Conservation (phyloP, 2,888 invertebrate genomes). For the Drosophila anomelani region DNA sequence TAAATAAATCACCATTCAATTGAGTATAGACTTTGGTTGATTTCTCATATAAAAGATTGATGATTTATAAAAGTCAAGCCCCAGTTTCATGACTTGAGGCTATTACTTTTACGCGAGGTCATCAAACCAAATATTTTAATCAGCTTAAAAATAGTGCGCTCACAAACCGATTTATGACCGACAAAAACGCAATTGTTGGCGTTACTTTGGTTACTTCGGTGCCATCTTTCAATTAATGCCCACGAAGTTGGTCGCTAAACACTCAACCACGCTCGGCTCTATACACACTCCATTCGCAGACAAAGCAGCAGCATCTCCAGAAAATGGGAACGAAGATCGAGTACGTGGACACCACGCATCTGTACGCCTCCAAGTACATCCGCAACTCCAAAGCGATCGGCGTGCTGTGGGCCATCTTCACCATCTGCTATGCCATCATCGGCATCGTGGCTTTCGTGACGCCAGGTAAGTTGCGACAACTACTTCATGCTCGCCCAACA, state of each 20-base stretch:
- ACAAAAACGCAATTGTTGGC: conserved; percentile 47
- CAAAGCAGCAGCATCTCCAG: conserved; percentile 14
- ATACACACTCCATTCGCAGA: conserved; percentile 45
- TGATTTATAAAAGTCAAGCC: conserved; percentile 46
- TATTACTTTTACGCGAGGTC: conserved; percentile 64
- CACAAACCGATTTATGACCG: conserved; percentile 58
- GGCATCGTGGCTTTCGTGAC: conserved; percentile 97
- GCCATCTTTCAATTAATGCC: conserved; percentile 45
- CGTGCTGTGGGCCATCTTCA: conserved; percentile 98
- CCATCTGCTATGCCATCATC: conserved; percentile 98
- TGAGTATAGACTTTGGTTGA: neutral
- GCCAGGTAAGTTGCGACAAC: conserved; percentile 86
- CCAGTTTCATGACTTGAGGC: conserved; percentile 41
- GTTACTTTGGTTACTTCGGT: conserved; percentile 20
- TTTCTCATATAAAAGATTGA: neutral
- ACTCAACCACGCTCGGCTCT: conserved; percentile 46
- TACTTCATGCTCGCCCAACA: neutral
- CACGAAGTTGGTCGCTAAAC: conserved; percentile 34
- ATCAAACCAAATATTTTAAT: conserved; percentile 67
- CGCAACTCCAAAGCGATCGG: conserved; percentile 97
- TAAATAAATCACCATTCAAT: neutral
- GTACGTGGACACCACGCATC: conserved; percentile 95
- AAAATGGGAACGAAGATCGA: conserved; percentile 95
- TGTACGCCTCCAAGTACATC: conserved; percentile 95
- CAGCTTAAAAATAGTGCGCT: conserved; percentile 56